Evolutionary conservation across 2,797 vertebrate species (phyloP).

Genomic region (Hyperoplus lanceolatus): DNA sequence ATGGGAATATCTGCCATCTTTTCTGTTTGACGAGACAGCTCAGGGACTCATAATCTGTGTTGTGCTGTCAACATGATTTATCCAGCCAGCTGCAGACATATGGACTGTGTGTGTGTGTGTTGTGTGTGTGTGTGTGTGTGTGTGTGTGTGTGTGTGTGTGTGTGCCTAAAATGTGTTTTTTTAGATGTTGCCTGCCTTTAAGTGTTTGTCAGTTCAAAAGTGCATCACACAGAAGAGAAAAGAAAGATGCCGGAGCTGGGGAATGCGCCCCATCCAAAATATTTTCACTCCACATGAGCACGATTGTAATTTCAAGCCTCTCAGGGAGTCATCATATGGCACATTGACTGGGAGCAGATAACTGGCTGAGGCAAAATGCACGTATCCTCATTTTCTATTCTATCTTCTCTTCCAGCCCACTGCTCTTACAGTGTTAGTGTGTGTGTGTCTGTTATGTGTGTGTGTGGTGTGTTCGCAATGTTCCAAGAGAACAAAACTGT

Average conservation of each 20-base stretch:
- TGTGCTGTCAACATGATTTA: slow-evolving; percentile 75
- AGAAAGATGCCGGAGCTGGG: slow-evolving; percentile 12
- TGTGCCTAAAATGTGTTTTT: slow-evolving; percentile 6
- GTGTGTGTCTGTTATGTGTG: slow-evolving; percentile 19
- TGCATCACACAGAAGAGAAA: not conserved
- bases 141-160: slow-evolving; percentile 4
- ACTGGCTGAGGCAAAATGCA: slow-evolving; percentile 44
- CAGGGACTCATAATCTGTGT: slow-evolving; percentile 68
- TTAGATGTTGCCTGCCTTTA: slow-evolving; percentile 9
- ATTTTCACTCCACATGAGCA: slow-evolving; percentile 71
- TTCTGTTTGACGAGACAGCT: slow-evolving; percentile 50
- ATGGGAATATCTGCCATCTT: slow-evolving; percentile 53
- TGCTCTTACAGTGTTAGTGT: slow-evolving; percentile 26
- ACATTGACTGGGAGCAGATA: slow-evolving; percentile 76
- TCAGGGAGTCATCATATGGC: slow-evolving; percentile 62
- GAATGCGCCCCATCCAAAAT: slow-evolving; percentile 63
- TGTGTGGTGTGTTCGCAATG: slow-evolving; percentile 18
- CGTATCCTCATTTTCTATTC: slow-evolving; percentile 50
- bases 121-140: slow-evolving; percentile 24
- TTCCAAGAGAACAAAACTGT: slow-evolving; percentile 60
- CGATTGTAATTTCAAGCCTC: slow-evolving; percentile 78
- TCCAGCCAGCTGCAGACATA: slow-evolving; percentile 67
- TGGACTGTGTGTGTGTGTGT: slow-evolving; percentile 36
- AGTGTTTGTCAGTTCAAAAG: slow-evolving; percentile 45
- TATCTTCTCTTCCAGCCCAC: slow-evolving; percentile 65